Base-by-base conservation (phyloP, 2,797 vertebrate genomes). In the Alcedo atthis region DNA sequence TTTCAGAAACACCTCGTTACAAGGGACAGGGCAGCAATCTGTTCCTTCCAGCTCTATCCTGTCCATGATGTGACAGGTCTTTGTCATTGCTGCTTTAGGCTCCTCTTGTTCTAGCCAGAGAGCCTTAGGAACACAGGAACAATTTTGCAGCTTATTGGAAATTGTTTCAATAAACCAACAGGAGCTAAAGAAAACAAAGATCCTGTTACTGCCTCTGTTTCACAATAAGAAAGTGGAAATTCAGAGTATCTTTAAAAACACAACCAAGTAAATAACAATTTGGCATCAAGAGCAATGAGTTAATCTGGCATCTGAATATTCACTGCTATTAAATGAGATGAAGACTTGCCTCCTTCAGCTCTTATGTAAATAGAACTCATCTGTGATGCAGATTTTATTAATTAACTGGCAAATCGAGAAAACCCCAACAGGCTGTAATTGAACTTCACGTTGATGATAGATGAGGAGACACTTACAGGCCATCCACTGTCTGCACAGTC, bases 291-390 rank as follows among this genome's bases (percentile, higher is more conserved):
- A 94, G 61, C 87, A 86, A 82, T 21, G 94, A 89, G 91, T 94
- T 93, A 94, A 96, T 85, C 77, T 94, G 66, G 35, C 82, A 91
- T 84, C 90, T 92, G 91, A 94, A 96, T 95, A 92, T 96, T 94
- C 87, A 74, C 78, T 73, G 81, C 85, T 90, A 42, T 85, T 87
- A 96, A 93, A 51, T 74, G 79, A 95, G 87, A 95, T 82, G 92
- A 92, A 95, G 90, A 93, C 89, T 94, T 93, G 90, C 94, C 91
- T 96, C 88, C 94, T 96, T 95, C 92, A 93, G 95, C 94, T 92
- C 94, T 97, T 96, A 96, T 97, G 95, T 94, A 97, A 97, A 97
- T 96, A 92, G 90, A 94, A 71, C 85, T 95, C 90, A 96, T 97
- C 95, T 94, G 91, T 0, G 90, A 96, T 97, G 95, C 94, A 97